These are phyloP conservation scores for Ecliptopera silaceata DNA, from an alignment of 2,888 invertebrate species.

Conservation along the genomic window DNA sequence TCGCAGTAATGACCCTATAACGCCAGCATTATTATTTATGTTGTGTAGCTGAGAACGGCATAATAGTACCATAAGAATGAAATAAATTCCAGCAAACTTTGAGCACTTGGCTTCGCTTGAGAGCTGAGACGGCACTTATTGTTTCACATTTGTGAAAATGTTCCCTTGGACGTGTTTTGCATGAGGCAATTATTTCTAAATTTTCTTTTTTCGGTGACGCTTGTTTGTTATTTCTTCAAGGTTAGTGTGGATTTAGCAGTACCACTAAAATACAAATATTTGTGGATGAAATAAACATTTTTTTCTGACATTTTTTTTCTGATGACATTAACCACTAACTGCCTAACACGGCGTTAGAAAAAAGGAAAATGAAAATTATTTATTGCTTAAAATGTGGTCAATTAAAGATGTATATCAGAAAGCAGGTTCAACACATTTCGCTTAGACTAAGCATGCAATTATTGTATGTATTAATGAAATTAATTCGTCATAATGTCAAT, in stretches of 20 bases:
- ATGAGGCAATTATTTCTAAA: constrained; percentile 50
- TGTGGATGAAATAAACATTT: too few species aligned
- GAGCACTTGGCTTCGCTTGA: constrained; percentile 73
- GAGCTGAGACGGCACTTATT: constrained; percentile 73
- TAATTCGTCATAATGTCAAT: too few species aligned
- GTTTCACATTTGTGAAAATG: constrained; percentile 69
- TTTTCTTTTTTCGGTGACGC: constrained; percentile 26
- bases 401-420: too few species aligned
- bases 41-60: constrained; percentile 80
- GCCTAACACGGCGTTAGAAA: too few species aligned
- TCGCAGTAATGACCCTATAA: constrained; percentile 79
- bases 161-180: constrained; percentile 61
- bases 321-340: too few species aligned
- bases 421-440: too few species aligned
- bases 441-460: too few species aligned
- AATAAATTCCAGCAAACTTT: constrained; percentile 78
- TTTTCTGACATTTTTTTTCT: too few species aligned
- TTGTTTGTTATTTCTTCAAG: not conserved
- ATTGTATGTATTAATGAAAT: too few species aligned
- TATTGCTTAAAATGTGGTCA: too few species aligned
- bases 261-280: too few species aligned
- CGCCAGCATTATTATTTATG: constrained; percentile 81
- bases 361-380: too few species aligned
- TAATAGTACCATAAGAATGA: constrained; percentile 81
- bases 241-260: not conserved